phyloP scores from a whole-genome alignment of 2,888 invertebrate species.

The Scaptomyza polygonia region DNA sequence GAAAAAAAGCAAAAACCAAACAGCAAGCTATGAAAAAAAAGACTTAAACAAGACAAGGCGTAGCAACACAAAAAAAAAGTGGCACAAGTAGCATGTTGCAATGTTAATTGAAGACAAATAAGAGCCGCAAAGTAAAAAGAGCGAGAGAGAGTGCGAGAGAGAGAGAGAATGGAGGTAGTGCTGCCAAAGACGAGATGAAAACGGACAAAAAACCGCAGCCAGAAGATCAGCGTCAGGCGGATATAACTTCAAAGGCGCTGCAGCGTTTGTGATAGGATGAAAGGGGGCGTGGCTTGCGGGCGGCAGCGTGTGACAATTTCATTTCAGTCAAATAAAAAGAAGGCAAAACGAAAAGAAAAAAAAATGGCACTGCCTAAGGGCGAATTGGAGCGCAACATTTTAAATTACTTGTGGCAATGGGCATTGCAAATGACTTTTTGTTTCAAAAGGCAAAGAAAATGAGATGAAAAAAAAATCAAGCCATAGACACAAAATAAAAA shows the following conservation, averaged over 20 bases:
- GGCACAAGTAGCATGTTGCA: slow-evolving; percentile 78
- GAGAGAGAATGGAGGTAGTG: background rate
- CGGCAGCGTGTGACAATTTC: slow-evolving; percentile 60
- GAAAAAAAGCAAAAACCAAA: slow-evolving; percentile 39
- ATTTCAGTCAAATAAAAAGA: slow-evolving; percentile 34
- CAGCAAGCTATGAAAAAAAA: slow-evolving; percentile 15
- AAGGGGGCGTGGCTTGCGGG: slow-evolving; percentile 34
- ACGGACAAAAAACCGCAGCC: slow-evolving; percentile 53
- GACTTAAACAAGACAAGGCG: slow-evolving; percentile 33
- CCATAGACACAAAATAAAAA: slow-evolving; percentile 1
- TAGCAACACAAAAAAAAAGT: slow-evolving; percentile 14
- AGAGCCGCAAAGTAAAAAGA: slow-evolving; percentile 28
- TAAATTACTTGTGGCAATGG: slow-evolving; percentile 67
- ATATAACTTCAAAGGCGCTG: slow-evolving; percentile 55
- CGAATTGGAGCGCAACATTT: slow-evolving; percentile 69
- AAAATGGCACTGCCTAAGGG: slow-evolving; percentile 44
- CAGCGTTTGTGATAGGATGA: slow-evolving; percentile 24
- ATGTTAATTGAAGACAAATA: slow-evolving; percentile 78
- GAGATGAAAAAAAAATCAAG: slow-evolving; percentile 3
- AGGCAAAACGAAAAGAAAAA: background rate
- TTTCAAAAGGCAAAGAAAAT: slow-evolving; percentile 7
- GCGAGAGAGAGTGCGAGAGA: background rate
- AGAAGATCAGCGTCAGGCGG: slow-evolving; percentile 18
- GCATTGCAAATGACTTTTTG: slow-evolving; percentile 47
- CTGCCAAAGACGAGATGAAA: slow-evolving; percentile 22